Base-by-base conservation (phyloP, 1,140 invertebrate species). In the Aphelinus atriplicis region DNA sequence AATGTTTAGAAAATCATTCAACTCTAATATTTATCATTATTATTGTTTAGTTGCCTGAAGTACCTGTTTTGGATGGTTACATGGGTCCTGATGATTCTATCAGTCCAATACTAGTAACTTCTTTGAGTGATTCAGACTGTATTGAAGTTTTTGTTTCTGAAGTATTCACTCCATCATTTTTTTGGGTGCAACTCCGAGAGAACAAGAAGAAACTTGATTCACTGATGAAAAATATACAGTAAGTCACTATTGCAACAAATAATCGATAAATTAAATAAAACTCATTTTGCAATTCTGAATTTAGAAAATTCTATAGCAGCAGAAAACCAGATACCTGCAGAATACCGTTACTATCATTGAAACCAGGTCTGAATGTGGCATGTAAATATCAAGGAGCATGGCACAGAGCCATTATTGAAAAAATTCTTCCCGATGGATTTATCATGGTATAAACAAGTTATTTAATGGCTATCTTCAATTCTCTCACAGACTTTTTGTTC, bases 341-440 rank as follows among this genome's bases (percentile, higher is more conserved):
- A 3, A 79, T 88, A 64, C 83, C 85, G 43, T 68, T 69, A 26
- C 67, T 83, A 62, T 47, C 84, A 3, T 48, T 88, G 65, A 79
- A 84, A 66, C 82, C 80, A 61, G 83, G 84, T 51, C 61, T 88
- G 50, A 81, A 87, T 65, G 75, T 85, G 76, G 83, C 82, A 1
- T 87, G 86, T 57, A 42, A 75, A 42, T 87, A 81, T 61, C 60
- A 57, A 9, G 55, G 67, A 3, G 2, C 50, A 46, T 88, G 86
- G 86, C 86, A 88, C 46, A 81, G 86, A 80, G 85, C 73, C 2
- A 78, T 86, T 3, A 80, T 88, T 10, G 83, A 81, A 71, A 65
- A 68, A 7, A 76, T 87, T n/a, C 78, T 79, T 6, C 75, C 81
- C 6, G 80, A 84, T 78, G 66, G 72, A 63, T n/a, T 51, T 71